Conservation (phyloP, 2,797 vertebrate species). For the Mormyrops boulengeri region DNA sequence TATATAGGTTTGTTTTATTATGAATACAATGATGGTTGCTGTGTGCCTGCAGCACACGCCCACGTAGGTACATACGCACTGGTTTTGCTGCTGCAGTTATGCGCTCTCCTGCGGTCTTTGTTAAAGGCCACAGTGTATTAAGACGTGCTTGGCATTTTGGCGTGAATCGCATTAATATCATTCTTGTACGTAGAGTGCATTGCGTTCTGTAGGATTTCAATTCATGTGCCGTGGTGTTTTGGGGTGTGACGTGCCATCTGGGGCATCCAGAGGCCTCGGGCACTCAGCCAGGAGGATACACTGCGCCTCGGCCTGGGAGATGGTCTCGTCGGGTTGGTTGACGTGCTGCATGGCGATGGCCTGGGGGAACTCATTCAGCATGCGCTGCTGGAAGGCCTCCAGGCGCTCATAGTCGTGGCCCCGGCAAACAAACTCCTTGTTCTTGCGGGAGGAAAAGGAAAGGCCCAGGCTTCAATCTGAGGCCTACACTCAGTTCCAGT, state of each 20-base stretch:
- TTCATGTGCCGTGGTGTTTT: background rate
- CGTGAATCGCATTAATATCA: background rate
- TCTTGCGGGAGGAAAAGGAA: constrained; percentile 54
- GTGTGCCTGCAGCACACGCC: background rate
- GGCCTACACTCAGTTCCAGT: background rate
- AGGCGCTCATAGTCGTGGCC: constrained; percentile 92
- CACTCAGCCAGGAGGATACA: constrained; percentile 73
- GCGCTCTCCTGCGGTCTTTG: background rate
- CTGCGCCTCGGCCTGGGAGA: constrained; percentile 95
- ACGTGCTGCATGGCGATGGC: constrained; percentile 98
- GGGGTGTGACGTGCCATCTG: background rate
- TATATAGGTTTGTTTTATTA: background rate
- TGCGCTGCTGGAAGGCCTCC: constrained; percentile 94
- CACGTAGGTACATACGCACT: background rate
- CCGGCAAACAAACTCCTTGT: constrained; percentile 95
- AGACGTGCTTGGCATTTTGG: background rate
- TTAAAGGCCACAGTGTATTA: background rate
- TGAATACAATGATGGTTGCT: background rate
- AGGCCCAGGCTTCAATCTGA: background rate
- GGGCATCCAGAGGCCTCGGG: background rate
- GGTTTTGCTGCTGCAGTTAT: background rate
- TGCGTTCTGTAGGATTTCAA: background rate
- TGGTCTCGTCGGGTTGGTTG: constrained; percentile 97
- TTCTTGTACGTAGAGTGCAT: background rate
- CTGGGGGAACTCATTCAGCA: constrained; percentile 91